Evolutionary conservation across 2,113 vertebrate genomes (phyloP).

Genomic region (Ammodytes dubius): DNA sequence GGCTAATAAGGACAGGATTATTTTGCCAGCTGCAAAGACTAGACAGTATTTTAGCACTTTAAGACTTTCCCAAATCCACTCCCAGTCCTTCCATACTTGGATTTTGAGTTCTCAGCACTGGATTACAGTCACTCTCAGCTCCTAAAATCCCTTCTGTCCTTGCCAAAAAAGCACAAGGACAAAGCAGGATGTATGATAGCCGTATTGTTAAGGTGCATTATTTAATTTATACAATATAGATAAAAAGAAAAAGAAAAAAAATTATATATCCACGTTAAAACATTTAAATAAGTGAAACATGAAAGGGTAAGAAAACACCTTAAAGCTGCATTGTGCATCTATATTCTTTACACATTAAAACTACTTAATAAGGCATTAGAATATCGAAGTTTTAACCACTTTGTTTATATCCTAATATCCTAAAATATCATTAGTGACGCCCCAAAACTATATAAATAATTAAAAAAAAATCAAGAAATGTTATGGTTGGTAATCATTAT

Average conservation of each 20-base stretch:
- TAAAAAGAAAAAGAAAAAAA: not conserved
- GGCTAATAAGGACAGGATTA: constrained; percentile 37
- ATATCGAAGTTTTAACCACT: too few relatives aligned
- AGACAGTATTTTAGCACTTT: constrained; percentile 15
- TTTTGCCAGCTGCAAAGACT: constrained; percentile 24
- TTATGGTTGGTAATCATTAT: too few relatives aligned
- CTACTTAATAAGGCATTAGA: too few relatives aligned
- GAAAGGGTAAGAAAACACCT: too few relatives aligned
- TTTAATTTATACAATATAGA: not conserved
- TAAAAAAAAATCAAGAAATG: too few relatives aligned
- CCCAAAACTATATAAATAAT: too few relatives aligned
- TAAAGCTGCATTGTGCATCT: too few relatives aligned
- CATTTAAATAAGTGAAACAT: too few relatives aligned
- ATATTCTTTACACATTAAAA: too few relatives aligned
- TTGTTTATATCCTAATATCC: too few relatives aligned
- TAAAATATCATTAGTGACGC: too few relatives aligned
- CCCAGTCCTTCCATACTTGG: not conserved
- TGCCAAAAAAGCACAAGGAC: constrained; percentile 23
- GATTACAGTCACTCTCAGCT: constrained; percentile 2
- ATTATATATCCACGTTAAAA: too few relatives aligned
- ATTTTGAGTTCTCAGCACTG: constrained; percentile 30
- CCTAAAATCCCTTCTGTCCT: constrained; percentile 1
- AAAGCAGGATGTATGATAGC: not conserved
- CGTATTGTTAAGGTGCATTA: not conserved
- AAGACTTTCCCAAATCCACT: not conserved